Evolutionary conservation across 2,797 vertebrate genomes (phyloP).

Genomic region (Masticophis lateralis): DNA sequence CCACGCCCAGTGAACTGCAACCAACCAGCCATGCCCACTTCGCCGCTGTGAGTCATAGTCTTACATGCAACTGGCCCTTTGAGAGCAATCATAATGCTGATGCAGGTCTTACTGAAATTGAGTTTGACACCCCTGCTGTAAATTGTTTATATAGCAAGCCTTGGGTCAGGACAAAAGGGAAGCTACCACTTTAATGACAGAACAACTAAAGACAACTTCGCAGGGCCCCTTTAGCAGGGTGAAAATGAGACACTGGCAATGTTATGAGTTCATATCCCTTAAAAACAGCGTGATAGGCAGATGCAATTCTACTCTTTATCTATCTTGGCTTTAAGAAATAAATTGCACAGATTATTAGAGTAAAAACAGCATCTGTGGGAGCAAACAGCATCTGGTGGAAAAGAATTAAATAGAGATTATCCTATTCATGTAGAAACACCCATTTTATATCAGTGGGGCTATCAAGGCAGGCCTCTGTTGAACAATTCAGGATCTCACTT

Average conservation of each 20-base stretch:
- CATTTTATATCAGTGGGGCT: neutral
- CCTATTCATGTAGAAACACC: neutral
- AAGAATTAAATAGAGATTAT: neutral
- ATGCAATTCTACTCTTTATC: neutral
- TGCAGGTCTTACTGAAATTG: neutral
- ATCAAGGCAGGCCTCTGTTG: neutral
- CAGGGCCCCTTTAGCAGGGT: neutral
- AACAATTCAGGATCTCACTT: neutral
- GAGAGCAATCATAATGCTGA: neutral
- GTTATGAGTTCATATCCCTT: neutral
- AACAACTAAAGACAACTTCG: neutral
- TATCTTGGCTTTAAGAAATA: neutral
- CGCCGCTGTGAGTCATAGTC: neutral
- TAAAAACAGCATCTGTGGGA: neutral
- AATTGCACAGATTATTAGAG: neutral
- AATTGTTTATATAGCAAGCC: neutral
- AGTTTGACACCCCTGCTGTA: neutral
- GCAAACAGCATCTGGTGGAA: neutral
- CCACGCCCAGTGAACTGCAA: neutral
- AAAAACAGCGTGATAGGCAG: neutral
- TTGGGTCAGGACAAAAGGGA: neutral
- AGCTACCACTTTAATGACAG: neutral
- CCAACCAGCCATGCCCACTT: neutral
- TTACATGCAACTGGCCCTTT: neutral
- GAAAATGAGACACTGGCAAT: neutral